Percentiles rank a stretch among this genome's conserved stretches.
Evolutionary conservation across 2,113 vertebrate species (phyloP).

Genomic region (Strigops habroptila): DNA sequence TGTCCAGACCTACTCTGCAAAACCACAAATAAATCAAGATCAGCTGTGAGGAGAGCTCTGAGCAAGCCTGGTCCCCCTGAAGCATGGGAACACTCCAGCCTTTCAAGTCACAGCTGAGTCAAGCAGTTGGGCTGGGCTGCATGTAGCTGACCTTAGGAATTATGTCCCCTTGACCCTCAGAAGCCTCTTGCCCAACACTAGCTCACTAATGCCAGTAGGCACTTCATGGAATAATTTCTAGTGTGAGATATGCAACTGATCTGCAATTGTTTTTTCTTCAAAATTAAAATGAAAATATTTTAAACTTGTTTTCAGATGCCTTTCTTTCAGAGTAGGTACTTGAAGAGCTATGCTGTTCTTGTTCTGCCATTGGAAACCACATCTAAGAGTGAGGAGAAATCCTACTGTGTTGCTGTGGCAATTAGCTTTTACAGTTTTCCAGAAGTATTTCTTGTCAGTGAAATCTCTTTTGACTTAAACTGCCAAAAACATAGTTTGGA

Average conservation of each 20-base stretch:
- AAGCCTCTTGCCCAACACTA: not conserved
- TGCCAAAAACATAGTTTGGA: not conserved
- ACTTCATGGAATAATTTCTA: not conserved
- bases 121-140: not conserved
- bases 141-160: constrained; percentile 1
- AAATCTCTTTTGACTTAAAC: not conserved
- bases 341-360: not conserved
- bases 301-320: not conserved
- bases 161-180: not conserved
- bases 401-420: constrained; percentile 1
- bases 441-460: not conserved
- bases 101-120: not conserved
- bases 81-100: not conserved
- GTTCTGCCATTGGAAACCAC: not conserved
- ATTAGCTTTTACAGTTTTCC: constrained; percentile 20
- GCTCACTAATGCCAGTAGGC: not conserved
- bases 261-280: not conserved
- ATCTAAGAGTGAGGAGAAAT: not conserved
- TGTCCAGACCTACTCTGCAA: not conserved
- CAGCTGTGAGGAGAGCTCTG: not conserved
- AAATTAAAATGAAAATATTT: not conserved
- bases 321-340: not conserved
- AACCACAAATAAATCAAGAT: not conserved
- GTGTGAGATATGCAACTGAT: not conserved
- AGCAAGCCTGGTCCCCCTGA: not conserved